Evolutionary conservation across 2,888 invertebrate genomes (phyloP), one percentile per base, ranked within the genome.

Genomic region (Polydrusus pterygomalis): DNA sequence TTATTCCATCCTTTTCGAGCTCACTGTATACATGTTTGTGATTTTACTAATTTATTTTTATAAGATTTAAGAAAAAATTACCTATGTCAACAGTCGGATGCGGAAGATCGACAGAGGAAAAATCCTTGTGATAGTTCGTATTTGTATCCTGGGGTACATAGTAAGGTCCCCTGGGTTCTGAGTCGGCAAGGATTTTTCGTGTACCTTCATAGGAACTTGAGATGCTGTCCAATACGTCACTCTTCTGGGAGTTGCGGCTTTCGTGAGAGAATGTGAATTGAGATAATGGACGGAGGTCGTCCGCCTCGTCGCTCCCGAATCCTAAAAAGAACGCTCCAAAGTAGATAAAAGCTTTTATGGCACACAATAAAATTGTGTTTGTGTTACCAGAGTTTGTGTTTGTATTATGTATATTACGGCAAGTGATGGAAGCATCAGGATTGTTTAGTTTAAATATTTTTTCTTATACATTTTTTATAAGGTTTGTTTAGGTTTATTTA

Each of bases 21-120:
- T n/a, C n/a, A n/a, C n/a, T n/a, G n/a, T n/a, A n/a, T n/a, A n/a
- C n/a, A n/a, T n/a, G n/a, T n/a, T n/a, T n/a, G n/a, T n/a, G n/a
- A n/a, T n/a, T n/a, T n/a, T n/a, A n/a, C n/a, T n/a, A 25, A 25
- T 25, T 3, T 5, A 25, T 25, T 25, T 25, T 25, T 25, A 25
- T 3, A 3, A 25, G 25, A 3, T 25, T 25, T 34, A 75, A 58
- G 63, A 77, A 70, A 20, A 56, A 68, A 54, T 78, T 79, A 78
- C 86, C 91, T 89, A 89, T 83, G 82, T 88, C 86, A 30, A 87
- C 71, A 17, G 87, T 88, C 40, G 88, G 88, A 83, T 86, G 87
- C 1, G 87, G 88, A 60, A 88, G 80, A 81, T 87, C 87, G 15
- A 81, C 70, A 40, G 69, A 63, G 43, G 70, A 47, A 13, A 76